These are phyloP conservation scores for Chrysaora quinquecirrha DNA, from an alignment of 30 jellyfish, hydroid and myxozoan species.

Conservation along the genomic window DNA sequence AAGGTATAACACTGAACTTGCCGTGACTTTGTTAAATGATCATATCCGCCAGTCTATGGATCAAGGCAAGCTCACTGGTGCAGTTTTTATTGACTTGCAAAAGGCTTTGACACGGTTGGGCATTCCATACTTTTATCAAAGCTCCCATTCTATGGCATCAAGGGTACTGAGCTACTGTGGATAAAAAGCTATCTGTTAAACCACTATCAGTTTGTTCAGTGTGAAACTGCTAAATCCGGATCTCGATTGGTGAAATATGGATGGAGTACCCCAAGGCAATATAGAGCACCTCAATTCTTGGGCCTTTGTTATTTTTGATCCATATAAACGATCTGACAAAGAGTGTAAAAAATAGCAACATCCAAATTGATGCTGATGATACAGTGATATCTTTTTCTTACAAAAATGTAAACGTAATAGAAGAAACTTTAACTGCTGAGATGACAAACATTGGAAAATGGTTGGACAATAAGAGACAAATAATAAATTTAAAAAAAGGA, in stretches of 20 bases:
- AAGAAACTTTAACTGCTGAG: constrained; percentile 40
- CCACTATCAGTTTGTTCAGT: constrained; percentile 33
- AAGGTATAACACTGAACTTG: constrained; percentile 43
- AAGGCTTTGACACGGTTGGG: constrained; percentile 46
- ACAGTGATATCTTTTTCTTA: constrained; percentile 63
- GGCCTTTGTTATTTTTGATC: constrained; percentile 47
- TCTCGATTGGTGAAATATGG: constrained; percentile 59
- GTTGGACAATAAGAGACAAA: constrained; percentile 43
- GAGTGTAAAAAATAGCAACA: constrained; percentile 30
- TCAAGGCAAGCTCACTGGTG: constrained; percentile 39
- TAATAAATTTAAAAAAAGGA: constrained; percentile 31
- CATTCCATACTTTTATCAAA: constrained; percentile 14
- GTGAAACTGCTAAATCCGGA: constrained; percentile 28
- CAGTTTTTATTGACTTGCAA: constrained; percentile 29
- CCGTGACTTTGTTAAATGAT: constrained; percentile 52
- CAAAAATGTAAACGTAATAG: constrained; percentile 53
- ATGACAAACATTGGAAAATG: constrained; percentile 64
- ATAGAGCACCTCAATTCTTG: constrained; percentile 63
- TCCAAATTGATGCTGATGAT: constrained; percentile 65
- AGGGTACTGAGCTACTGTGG: constrained; percentile 24
- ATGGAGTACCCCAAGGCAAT: constrained; percentile 70
- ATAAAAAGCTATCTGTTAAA: constrained; percentile 48
- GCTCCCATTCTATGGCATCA: constrained; percentile 21
- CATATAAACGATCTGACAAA: constrained; percentile 53
- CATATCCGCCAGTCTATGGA: constrained; percentile 37